These are phyloP conservation scores for Exaiptasia diaphana DNA, from an alignment of 64 coral and sea anemone genomes.

Conservation along the genomic window DNA sequence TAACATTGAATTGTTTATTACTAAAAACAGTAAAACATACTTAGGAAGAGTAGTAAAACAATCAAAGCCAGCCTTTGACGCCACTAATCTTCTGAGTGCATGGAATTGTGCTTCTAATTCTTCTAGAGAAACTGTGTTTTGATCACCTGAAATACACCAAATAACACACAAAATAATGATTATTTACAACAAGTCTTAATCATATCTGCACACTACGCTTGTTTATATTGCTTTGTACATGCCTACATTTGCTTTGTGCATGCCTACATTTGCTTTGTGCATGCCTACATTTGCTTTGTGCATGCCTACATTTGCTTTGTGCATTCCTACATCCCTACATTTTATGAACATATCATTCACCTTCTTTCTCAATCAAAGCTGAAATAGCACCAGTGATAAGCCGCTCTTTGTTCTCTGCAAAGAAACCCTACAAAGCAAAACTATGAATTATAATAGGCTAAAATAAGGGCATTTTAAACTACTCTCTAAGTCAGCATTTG, in stretches of 20 bases:
- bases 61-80: slow-evolving; percentile 96
- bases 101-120: slow-evolving; percentile 96
- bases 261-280: too few species aligned
- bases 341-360: too few species aligned
- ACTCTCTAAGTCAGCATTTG: too few species aligned
- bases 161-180: neutral
- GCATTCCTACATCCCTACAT: too few species aligned
- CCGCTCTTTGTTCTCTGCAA: slow-evolving; percentile 95
- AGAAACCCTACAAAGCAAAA: slow-evolving; percentile 56
- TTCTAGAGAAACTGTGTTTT: slow-evolving; percentile 66
- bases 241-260: too few species aligned
- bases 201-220: neutral
- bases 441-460: neutral
- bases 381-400: slow-evolving; percentile 93
- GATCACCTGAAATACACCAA: slow-evolving; percentile 55
- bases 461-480: neutral
- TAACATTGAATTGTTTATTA: too few species aligned
- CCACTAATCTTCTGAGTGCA: slow-evolving; percentile 85
- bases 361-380: slow-evolving; percentile 79
- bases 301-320: too few species aligned
- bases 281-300: too few species aligned
- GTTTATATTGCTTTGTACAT: too few species aligned
- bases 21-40: slow-evolving; percentile 26
- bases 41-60: slow-evolving; percentile 87
- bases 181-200: neutral